Conservation (phyloP, 1,140 invertebrate genomes). For the Elymnias hypermnestra region DNA sequence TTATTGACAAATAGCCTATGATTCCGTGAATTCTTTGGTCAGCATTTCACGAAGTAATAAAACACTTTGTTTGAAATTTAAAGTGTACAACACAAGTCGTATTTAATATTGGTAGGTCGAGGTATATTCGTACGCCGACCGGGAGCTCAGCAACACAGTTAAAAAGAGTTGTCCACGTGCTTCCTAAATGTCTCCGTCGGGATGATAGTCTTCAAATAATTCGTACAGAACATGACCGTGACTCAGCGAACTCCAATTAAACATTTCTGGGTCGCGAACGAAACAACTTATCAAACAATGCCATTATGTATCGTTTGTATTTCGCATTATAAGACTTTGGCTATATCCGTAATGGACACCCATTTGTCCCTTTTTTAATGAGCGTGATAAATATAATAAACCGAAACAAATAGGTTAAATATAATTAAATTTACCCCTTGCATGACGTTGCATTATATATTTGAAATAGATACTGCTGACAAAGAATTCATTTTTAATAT, state of each 20-base stretch:
- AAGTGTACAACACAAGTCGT: too few species aligned
- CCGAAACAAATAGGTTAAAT: not conserved
- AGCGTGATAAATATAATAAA: not conserved
- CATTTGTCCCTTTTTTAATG: not conserved
- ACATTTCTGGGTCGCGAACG: slow-evolving; percentile 5
- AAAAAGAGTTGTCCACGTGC: slow-evolving; percentile 15
- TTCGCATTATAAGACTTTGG: not conserved
- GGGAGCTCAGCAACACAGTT: slow-evolving; percentile 4
- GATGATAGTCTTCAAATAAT: slow-evolving; percentile 17
- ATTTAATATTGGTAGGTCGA: too few species aligned
- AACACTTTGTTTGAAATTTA: too few species aligned
- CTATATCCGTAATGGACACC: not conserved
- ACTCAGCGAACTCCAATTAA: slow-evolving; percentile 23
- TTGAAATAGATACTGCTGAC: too few species aligned
- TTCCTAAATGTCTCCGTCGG: slow-evolving; percentile 17
- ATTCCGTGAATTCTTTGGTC: too few species aligned
- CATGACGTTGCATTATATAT: too few species aligned
- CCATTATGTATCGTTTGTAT: slow-evolving; percentile 13
- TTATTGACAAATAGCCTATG: too few species aligned
- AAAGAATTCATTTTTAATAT: too few species aligned
- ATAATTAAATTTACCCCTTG: not conserved
- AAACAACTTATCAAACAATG: slow-evolving; percentile 19
- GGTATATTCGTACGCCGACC: too few species aligned
- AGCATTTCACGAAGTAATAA: too few species aligned
- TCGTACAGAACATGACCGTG: slow-evolving; percentile 19